Conservation (phyloP, 2,113 vertebrate genomes). For the Jacana jacana region DNA sequence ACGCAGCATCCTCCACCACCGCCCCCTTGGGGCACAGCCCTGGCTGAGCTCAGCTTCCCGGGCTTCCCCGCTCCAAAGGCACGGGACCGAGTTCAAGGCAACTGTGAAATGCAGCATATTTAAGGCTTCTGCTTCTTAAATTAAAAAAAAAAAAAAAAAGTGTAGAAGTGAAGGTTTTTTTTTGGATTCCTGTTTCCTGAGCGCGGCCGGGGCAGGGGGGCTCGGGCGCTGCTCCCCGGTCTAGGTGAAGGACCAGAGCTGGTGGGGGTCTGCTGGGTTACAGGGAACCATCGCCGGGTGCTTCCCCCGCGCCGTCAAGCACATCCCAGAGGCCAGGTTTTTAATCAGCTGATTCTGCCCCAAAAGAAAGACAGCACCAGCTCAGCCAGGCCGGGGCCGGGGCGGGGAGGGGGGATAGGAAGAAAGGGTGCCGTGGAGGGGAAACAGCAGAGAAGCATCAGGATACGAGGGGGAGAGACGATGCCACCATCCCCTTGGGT, state of each 20-base stretch:
- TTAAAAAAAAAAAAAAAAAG: background rate
- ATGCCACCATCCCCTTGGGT: rapidly evolving
- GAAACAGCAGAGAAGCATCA: rapidly evolving
- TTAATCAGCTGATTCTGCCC: slow-evolving; percentile 82
- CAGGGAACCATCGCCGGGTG: slow-evolving; percentile 78
- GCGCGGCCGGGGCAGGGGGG: background rate
- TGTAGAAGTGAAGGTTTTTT: too few species aligned
- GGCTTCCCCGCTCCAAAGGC: background rate
- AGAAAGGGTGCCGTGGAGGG: rapidly evolving
- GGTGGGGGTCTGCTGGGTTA: slow-evolving; percentile 72
- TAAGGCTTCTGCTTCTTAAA: slow-evolving; percentile 27
- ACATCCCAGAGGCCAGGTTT: slow-evolving; percentile 80
- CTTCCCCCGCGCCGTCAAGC: slow-evolving; percentile 75
- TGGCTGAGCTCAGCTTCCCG: background rate
- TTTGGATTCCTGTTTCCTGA: background rate
- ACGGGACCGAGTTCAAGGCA: background rate
- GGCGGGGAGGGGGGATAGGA: background rate
- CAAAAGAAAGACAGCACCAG: background rate
- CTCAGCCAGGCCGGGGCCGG: rapidly evolving
- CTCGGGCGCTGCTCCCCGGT: background rate
- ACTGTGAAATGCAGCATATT: slow-evolving; percentile 16
- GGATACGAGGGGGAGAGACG: rapidly evolving
- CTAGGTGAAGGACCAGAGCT: slow-evolving; percentile 87
- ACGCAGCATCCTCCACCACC: rapidly evolving
- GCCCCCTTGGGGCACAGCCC: rapidly evolving